These are phyloP conservation scores for Coptodon bakossiorum DNA, from an alignment of 2,113 vertebrate genomes.

Conservation along the genomic window DNA sequence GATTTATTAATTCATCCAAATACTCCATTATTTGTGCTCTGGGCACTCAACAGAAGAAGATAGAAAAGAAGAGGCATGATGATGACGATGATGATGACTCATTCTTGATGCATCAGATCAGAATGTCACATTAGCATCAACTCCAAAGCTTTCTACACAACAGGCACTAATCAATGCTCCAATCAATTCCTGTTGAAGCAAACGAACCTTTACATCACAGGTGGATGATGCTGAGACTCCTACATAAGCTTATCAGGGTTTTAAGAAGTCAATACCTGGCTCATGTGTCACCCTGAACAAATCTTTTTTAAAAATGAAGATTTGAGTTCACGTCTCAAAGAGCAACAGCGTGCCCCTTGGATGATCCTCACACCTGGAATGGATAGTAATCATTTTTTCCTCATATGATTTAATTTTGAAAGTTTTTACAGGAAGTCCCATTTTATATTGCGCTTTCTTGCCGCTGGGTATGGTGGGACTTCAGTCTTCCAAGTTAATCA, in stretches of 20 bases:
- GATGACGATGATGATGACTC: neutral
- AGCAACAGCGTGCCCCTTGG: neutral
- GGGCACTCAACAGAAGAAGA: rapidly evolving
- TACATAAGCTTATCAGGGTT: neutral
- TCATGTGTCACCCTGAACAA: neutral
- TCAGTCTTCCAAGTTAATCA: constrained; percentile 18
- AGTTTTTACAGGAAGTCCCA: neutral
- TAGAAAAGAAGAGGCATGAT: neutral
- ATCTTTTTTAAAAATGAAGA: neutral
- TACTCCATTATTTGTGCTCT: neutral
- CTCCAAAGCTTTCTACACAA: neutral
- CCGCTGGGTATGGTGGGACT: neutral
- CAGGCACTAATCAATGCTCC: neutral
- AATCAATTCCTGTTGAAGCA: constrained; percentile 1
- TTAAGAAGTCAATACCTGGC: neutral
- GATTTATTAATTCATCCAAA: neutral
- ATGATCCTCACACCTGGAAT: neutral
- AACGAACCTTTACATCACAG: neutral
- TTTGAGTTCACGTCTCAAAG: neutral
- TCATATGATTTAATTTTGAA: constrained; percentile 14
- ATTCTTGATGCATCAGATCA: neutral
- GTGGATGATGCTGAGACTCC: neutral
- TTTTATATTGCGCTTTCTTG: neutral
- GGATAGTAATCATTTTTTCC: neutral
- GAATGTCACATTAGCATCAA: constrained; percentile 37